Conservation (phyloP, 1,140 invertebrate species). For the Leucophenga varia region DNA sequence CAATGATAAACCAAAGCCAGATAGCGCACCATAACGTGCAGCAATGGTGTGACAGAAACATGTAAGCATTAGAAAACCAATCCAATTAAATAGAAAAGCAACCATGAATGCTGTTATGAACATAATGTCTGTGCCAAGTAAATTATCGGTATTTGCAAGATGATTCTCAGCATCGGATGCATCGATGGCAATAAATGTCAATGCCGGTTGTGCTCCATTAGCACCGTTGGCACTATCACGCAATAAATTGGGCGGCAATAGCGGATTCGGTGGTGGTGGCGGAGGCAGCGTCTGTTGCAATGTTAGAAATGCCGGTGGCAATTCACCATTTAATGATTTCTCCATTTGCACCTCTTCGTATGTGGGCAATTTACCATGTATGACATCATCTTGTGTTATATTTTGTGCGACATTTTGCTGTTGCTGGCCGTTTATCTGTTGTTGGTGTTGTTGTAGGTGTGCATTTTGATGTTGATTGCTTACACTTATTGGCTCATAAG, state of each 20-base stretch:
- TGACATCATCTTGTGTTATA: slow-evolving; percentile 17
- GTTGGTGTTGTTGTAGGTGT: slow-evolving; percentile 22
- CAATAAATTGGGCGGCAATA: slow-evolving; percentile 49
- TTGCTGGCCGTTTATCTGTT: not conserved
- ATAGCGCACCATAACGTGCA: slow-evolving; percentile 86
- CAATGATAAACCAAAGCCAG: slow-evolving; percentile 88
- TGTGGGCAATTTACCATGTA: slow-evolving; percentile 77
- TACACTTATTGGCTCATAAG: slow-evolving; percentile 69
- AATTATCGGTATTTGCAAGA: slow-evolving; percentile 68
- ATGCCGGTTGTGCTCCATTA: slow-evolving; percentile 61
- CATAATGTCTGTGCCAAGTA: slow-evolving; percentile 85
- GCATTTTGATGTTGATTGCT: slow-evolving; percentile 11
- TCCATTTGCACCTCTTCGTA: slow-evolving; percentile 89
- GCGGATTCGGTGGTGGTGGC: slow-evolving; percentile 30
- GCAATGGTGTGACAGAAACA: slow-evolving; percentile 94
- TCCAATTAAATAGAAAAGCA: slow-evolving; percentile 92
- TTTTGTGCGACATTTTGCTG: slow-evolving; percentile 4
- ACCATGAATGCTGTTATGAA: slow-evolving; percentile 86
- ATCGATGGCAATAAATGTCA: slow-evolving; percentile 74
- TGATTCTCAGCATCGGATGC: slow-evolving; percentile 65
- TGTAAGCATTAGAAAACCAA: slow-evolving; percentile 87
- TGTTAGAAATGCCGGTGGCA: slow-evolving; percentile 45
- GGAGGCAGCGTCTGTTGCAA: slow-evolving; percentile 12
- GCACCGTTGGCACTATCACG: slow-evolving; percentile 55
- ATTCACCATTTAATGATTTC: slow-evolving; percentile 76